These are phyloP conservation scores for Zaprionus vittiger DNA, from an alignment of 1,140 invertebrate species.

Conservation along the genomic window DNA sequence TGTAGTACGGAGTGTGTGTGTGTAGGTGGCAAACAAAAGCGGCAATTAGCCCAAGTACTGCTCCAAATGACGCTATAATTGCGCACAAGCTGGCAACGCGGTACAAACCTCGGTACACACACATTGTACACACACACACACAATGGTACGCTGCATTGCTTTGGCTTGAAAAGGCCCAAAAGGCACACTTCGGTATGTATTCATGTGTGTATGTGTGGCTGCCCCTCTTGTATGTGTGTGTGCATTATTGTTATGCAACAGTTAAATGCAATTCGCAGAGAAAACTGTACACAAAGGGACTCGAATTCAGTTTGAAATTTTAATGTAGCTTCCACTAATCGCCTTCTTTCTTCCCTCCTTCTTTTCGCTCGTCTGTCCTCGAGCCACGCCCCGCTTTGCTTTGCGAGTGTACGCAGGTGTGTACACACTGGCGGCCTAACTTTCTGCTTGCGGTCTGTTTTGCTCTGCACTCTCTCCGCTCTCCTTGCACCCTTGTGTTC, in stretches of 20 bases:
- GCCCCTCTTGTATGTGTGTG: neutral
- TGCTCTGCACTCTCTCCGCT: neutral
- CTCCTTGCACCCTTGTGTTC: neutral
- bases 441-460: too few relatives aligned
- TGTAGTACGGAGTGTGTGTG: too few relatives aligned
- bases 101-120: neutral
- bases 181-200: neutral
- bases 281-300: neutral
- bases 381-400: neutral
- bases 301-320: neutral
- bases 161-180: neutral
- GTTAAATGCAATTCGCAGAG: neutral
- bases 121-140: neutral
- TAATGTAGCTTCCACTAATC: too few relatives aligned
- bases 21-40: neutral
- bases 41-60: neutral
- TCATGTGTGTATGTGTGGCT: neutral
- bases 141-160: neutral
- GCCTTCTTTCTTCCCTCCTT: too few relatives aligned
- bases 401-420: neutral
- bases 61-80: constrained; percentile 1
- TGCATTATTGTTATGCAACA: neutral
- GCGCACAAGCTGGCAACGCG: neutral
- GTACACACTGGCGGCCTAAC: neutral
- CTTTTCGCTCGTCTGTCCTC: too few relatives aligned